Evolutionary conservation across 2,797 vertebrate genomes (phyloP), one percentile per base, ranked within the genome.

Genomic region (Pseudotriccus pelzelni): DNA sequence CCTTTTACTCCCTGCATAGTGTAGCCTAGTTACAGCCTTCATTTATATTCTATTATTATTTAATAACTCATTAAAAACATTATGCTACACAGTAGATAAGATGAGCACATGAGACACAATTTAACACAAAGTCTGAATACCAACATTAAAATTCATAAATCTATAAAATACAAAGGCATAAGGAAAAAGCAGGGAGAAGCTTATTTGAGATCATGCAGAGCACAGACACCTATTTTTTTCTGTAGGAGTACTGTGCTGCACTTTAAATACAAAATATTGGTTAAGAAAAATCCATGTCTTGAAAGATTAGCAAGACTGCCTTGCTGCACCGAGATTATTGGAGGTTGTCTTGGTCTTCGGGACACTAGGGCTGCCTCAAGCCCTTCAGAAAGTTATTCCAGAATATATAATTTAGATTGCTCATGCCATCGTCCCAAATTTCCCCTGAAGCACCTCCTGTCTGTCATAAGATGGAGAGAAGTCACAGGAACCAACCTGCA

Each of bases 401-500:
- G 23, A 81, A 47, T 87, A 66, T 10, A 24, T 9, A 37, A 43
- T 50, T 39, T 59, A 84, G 41, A 49, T 13, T 63, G 66, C 30
- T 78, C 28, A 49, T 6, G 9, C 24, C 41, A 49, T 49, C 32
- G 58, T 30, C 23, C 55, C 62, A 30, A 77, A 64, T 53, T 52
- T 5, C 7, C 25, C 18, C 17, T 76, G 12, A 75, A n/a, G 32
- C 34, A 76, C 22, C 15, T 67, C 56, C 12, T n/a, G 10, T 24
- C 34, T 21, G 18, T 11, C 0, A 0, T 2, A 64, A 37, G 41
- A 74, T 5, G 13, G 36, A 79, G 9, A 84, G 34, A 78, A 80
- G 44, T 25, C 72, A 64, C 43, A 43, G 44, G 28, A 84, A 75
- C 97, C 55, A 56, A 99, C 99, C 99, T 99, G 99, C n/a, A 98